Evolutionary conservation across 2,113 vertebrate species (phyloP).

Genomic region (Eulacestoma nigropectus): DNA sequence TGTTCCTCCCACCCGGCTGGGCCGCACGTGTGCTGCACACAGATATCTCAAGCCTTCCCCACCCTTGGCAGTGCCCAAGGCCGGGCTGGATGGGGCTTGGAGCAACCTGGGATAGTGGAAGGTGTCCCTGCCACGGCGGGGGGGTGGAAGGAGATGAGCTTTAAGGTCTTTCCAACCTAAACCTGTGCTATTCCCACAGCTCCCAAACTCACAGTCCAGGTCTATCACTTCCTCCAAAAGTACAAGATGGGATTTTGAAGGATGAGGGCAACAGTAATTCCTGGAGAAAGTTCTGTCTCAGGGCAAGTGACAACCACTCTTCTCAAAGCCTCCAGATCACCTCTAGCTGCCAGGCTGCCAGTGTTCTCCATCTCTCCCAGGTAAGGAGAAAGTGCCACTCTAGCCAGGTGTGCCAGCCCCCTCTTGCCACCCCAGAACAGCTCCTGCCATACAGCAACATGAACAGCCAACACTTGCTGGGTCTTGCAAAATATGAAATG

Average conservation of each 20-base stretch:
- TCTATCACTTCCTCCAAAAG: neutral
- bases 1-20: rapidly evolving
- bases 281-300: neutral
- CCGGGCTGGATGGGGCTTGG: rapidly evolving
- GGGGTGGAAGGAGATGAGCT: neutral
- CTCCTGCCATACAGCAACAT: neutral
- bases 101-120: rapidly evolving
- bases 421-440: neutral
- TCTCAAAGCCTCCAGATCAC: neutral
- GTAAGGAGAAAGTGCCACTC: neutral
- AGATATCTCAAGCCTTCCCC: neutral
- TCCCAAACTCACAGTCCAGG: neutral
- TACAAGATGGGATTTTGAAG: neutral
- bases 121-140: neutral
- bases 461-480: neutral
- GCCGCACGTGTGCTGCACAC: neutral
- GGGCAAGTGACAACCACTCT: neutral
- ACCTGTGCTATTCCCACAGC: neutral
- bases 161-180: neutral
- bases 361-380: neutral
- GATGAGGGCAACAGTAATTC: neutral
- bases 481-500: neutral
- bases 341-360: neutral
- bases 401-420: neutral
- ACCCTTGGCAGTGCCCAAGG: neutral